Conservation (phyloP, 2,888 invertebrate genomes). For the Lasioglossum lativentre region DNA sequence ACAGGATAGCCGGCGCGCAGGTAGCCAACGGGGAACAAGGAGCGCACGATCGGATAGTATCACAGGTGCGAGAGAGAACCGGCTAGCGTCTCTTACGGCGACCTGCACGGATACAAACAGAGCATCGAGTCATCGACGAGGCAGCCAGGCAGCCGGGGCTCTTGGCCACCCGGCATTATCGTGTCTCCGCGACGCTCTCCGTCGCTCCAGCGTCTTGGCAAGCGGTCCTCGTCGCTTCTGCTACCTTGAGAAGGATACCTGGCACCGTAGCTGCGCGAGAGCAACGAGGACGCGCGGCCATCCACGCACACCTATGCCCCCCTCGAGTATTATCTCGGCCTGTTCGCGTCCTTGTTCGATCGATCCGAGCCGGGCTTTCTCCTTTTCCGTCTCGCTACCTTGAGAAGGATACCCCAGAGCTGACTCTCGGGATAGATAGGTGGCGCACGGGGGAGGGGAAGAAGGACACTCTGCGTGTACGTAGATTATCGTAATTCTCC, state of each 20-base stretch:
- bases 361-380: conserved; percentile 31
- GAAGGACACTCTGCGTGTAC: conserved; percentile 60
- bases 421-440: conserved; percentile 23
- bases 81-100: conserved; percentile 56
- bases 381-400: conserved; percentile 70
- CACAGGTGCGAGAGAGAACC: conserved; percentile 47
- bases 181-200: conserved; percentile 65
- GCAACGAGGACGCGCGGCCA: conserved; percentile 50
- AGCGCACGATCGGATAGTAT: conserved; percentile 35
- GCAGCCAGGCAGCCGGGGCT: conserved; percentile 68
- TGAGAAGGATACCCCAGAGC: conserved; percentile 70
- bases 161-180: conserved; percentile 80
- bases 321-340: conserved; percentile 54
- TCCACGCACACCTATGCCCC: conserved; percentile 49
- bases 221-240: conserved; percentile 47
- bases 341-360: conserved; percentile 27
- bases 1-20: conserved; percentile 72
- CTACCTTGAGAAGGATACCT: conserved; percentile 64
- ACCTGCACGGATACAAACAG: conserved; percentile 77
- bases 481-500: conserved; percentile 63
- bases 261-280: conserved; percentile 23
- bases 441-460: conserved; percentile 38
- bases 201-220: conserved; percentile 3
- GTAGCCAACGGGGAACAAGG: conserved; percentile 73
- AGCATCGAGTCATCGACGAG: conserved; percentile 80